A percentile compares a stretch with the other conserved stretches of the same genome.
phyloP scores from a whole-genome alignment of 2,797 vertebrate species.

The Neosilurus mollespiculum region DNA sequence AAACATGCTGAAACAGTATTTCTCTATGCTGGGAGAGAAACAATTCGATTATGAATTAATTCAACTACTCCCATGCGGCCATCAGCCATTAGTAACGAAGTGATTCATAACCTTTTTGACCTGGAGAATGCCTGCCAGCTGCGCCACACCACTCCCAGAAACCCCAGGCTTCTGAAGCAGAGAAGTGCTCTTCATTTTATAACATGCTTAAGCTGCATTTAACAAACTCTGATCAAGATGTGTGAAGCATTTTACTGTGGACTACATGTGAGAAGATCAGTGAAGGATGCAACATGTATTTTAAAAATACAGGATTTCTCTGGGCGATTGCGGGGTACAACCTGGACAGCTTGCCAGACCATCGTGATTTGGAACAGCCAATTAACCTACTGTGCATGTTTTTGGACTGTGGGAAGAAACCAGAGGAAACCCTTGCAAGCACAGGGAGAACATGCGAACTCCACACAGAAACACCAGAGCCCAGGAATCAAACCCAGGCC shows the following conservation, averaged over 20 bases:
- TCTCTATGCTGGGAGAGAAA: conserved; percentile 40
- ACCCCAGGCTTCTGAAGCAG: conserved; percentile 3
- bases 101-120: conserved; percentile 52
- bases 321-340: too few species aligned
- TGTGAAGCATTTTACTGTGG: neutral
- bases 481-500: too few species aligned
- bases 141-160: conserved; percentile 37
- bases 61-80: conserved; percentile 51
- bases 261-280: neutral
- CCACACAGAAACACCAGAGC: too few species aligned
- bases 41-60: conserved; percentile 53
- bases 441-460: too few species aligned
- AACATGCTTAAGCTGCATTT: neutral
- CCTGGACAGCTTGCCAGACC: too few species aligned
- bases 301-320: neutral
- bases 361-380: too few species aligned
- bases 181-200: neutral
- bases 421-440: too few species aligned
- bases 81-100: conserved; percentile 53
- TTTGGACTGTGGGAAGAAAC: too few species aligned
- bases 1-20: conserved; percentile 44
- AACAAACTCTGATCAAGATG: neutral
- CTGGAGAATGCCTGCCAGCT: conserved; percentile 52
- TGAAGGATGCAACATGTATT: neutral
- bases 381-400: too few species aligned